Evolutionary conservation across 2,888 invertebrate genomes (phyloP), one percentile per base, ranked within the genome.

Genomic region (Amblyteles armatorius): DNA sequence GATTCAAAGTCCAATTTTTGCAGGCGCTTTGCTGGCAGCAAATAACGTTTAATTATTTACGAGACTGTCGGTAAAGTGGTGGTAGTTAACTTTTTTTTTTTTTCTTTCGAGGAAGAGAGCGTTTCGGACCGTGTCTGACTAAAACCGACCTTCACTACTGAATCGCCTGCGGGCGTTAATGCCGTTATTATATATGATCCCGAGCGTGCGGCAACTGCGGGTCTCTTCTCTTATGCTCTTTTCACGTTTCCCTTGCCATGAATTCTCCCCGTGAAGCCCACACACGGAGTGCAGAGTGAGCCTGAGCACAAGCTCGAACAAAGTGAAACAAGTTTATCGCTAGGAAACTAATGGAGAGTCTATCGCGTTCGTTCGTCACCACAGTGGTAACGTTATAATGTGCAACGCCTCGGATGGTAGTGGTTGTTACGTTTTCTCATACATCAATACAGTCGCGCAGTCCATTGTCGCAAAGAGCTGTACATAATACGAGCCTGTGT

Each of bases 281-380:
- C 22, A 55, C 55, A 60, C 71, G 26, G 40, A 74, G 48, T 26
- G 22, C 44, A 29, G n/a, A 13, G 33, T 6, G 13, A 72, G 19
- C 29, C 26, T 26, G 26, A 13, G 63, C 68, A 69, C 74, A 36
- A 76, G 71, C 57, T 52, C 68, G 65, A 79, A 83, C 83, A 79
- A 83, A 83, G 79, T 76, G 83, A 79, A 80, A 83, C 79, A 83
- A 83, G 76, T 83, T 83, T 83, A 83, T 83, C 83, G 76, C 71
- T 60, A 83, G 44, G 63, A 79, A 83, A 83, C 83, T 83, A 79
- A 80, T 67, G 65, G 76, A 79, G 71, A 79, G 55, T 83, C 74
- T 77, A 83, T 83, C 79, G 68, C 74, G 9, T 69, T 55, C 68
- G 22, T 57, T 82, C 48, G 65, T 65, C 52, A 40, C 13, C 40